phyloP scores from a whole-genome alignment of 2,113 vertebrate species.

The Pedetes capensis region DNA sequence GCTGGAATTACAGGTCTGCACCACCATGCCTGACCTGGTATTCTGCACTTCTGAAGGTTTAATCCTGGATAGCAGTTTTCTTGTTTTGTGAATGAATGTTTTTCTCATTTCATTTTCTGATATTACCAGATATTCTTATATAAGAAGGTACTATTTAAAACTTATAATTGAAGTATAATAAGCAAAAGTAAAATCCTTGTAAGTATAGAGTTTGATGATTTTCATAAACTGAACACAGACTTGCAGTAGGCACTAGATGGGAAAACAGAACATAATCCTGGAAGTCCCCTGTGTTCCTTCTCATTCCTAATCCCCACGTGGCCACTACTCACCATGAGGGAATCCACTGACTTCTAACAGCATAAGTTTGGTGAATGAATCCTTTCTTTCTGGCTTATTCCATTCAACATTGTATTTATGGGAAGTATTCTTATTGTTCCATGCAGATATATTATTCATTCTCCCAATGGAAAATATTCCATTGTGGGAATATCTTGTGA shows the following conservation, averaged over 20 bases:
- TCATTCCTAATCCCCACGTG: background rate
- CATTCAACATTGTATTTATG: background rate
- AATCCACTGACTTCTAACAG: background rate
- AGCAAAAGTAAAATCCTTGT: background rate
- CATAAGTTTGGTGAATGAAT: background rate
- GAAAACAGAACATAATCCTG: background rate
- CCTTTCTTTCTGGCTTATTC: background rate
- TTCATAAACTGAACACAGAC: background rate
- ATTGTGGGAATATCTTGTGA: background rate
- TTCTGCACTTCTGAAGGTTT: too few relatives aligned
- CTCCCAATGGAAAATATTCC: background rate
- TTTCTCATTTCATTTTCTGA: background rate
- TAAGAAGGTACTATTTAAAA: background rate
- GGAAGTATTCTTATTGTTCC: too few relatives aligned
- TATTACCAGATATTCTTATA: background rate
- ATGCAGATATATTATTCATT: background rate
- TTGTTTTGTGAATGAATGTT: background rate
- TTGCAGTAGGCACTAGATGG: background rate
- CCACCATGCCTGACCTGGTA: too few relatives aligned
- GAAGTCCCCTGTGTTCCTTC: background rate
- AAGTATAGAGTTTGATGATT: background rate
- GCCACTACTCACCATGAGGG: too few relatives aligned
- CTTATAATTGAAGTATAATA: background rate
- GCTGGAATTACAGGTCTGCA: too few relatives aligned
- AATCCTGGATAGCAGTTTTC: background rate